Conservation (phyloP, 2,113 vertebrate genomes). For the Microtus pennsylvanicus region DNA sequence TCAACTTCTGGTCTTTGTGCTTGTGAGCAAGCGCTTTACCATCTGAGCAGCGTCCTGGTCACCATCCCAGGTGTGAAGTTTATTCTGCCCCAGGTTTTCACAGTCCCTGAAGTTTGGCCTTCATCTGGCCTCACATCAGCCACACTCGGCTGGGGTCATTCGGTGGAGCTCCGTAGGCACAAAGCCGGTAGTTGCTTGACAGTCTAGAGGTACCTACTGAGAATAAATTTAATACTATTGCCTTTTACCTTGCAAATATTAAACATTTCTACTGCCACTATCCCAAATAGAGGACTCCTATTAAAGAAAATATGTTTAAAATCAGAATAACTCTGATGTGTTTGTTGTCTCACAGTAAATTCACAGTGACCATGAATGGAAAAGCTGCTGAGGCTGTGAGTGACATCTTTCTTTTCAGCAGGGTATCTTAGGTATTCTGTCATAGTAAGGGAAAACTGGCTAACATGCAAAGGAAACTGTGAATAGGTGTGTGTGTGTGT, state of each 20-base stretch:
- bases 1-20: neutral
- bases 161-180: neutral
- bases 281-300: neutral
- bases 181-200: neutral
- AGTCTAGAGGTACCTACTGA: neutral
- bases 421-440: neutral
- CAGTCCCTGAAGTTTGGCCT: neutral
- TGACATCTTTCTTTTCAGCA: neutral
- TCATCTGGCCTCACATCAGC: neutral
- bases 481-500: neutral
- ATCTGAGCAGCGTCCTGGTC: neutral
- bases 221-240: neutral
- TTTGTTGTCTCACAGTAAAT: neutral
- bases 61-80: neutral
- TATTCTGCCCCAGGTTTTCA: neutral
- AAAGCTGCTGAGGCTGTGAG: neutral
- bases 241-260: conserved; percentile 49
- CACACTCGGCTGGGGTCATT: neutral
- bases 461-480: neutral
- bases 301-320: neutral
- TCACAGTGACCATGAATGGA: neutral
- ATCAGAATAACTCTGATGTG: neutral
- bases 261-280: neutral
- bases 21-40: neutral
- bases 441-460: neutral